These are phyloP conservation scores for Hydropotes inermis DNA, from an alignment of 2,113 vertebrate species.

Conservation along the genomic window DNA sequence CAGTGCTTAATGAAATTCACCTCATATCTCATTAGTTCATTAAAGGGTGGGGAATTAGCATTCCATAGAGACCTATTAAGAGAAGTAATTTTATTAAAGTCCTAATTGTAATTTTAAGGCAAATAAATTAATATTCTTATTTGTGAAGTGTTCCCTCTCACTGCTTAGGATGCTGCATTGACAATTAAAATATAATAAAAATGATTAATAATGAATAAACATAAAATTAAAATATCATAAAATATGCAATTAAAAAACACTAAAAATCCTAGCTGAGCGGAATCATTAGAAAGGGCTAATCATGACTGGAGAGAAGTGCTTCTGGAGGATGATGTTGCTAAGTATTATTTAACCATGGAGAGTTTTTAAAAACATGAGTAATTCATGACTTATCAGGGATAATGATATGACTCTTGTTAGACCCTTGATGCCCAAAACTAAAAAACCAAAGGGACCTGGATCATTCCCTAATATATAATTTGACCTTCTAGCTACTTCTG, in stretches of 20 bases:
- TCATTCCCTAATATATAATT: background rate
- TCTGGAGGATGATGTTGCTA: constrained; percentile 31
- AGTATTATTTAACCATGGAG: constrained; percentile 50
- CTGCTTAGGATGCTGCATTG: constrained; percentile 35
- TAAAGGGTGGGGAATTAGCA: constrained; percentile 32
- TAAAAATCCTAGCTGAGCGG: constrained; percentile 68
- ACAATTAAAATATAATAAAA: constrained; percentile 77
- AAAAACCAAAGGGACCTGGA: background rate
- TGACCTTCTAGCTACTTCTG: background rate
- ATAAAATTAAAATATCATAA: constrained; percentile 78
- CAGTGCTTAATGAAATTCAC: constrained; percentile 46
- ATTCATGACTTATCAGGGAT: background rate
- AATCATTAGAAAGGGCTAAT: constrained; percentile 69
- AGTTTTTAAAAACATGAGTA: background rate
- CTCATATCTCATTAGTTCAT: constrained; percentile 31
- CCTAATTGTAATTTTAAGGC: constrained; percentile 71
- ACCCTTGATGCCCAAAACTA: background rate
- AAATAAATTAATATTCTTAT: constrained; percentile 74
- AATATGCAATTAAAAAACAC: constrained; percentile 72
- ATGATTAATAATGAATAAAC: constrained; percentile 78
- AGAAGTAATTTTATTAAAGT: constrained; percentile 71
- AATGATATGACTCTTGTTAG: background rate
- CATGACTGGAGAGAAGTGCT: constrained; percentile 4
- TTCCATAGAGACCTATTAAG: constrained; percentile 57
- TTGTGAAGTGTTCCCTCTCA: constrained; percentile 44